Evolutionary conservation across 2,113 vertebrate genomes (phyloP).

Genomic region (Furnarius figulus): DNA sequence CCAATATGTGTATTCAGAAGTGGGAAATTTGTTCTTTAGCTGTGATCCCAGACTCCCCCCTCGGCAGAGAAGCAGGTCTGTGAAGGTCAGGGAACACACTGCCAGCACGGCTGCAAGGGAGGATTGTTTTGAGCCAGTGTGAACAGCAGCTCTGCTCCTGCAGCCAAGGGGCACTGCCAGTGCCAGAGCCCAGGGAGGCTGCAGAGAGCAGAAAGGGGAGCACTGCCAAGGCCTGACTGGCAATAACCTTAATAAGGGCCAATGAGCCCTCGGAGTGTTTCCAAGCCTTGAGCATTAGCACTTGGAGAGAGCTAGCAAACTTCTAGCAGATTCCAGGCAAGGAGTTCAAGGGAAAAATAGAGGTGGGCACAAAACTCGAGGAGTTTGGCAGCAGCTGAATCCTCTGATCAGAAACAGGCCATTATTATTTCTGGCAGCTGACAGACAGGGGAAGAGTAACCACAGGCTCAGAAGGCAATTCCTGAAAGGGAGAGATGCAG

Average conservation of each 20-base stretch:
- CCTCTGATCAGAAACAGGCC: conserved; percentile 15
- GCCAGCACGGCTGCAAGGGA: not conserved
- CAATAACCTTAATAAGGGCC: not conserved
- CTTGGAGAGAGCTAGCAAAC: not conserved
- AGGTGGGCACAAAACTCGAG: not conserved
- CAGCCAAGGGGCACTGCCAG: not conserved
- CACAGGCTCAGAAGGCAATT: not conserved
- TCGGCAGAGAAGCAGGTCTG: not conserved
- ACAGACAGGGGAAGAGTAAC: not conserved
- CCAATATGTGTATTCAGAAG: not conserved
- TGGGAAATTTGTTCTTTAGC: not conserved
- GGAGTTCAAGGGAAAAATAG: not conserved
- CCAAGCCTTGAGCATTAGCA: conserved; percentile 2
- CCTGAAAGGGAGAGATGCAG: not conserved
- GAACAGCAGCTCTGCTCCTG: not conserved
- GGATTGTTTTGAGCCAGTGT: not conserved
- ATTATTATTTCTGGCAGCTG: conserved; percentile 1
- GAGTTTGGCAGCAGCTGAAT: conserved; percentile 39
- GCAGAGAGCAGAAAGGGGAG: not conserved
- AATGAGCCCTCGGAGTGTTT: not conserved
- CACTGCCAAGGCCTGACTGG: conserved; percentile 32
- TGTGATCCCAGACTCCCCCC: not conserved
- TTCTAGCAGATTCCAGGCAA: not conserved
- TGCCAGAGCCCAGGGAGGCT: conserved; percentile 20
- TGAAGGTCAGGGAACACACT: not conserved